Evolutionary conservation across 2,113 vertebrate species (phyloP).

Genomic region (Cyphomyrus plagiostoma): DNA sequence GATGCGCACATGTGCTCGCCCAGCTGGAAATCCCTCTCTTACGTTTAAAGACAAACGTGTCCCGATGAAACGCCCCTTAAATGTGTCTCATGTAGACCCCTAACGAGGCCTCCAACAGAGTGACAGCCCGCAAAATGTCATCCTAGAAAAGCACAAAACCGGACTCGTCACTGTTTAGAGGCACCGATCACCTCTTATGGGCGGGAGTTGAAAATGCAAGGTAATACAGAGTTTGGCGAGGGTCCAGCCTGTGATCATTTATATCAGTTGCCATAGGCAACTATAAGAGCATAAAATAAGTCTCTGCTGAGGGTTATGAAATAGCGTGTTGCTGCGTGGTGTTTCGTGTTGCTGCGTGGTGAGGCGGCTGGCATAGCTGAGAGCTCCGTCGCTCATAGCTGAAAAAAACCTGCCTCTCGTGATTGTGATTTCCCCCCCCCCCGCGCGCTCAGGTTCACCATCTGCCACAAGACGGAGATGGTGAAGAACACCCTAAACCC

Average conservation of each 20-base stretch:
- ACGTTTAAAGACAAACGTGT: not conserved
- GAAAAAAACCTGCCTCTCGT: not conserved
- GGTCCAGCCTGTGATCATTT: not conserved
- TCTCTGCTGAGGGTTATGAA: not conserved
- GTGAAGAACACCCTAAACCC: slow-evolving; percentile 62
- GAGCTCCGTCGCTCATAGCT: not conserved
- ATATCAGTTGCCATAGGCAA: slow-evolving; percentile 7
- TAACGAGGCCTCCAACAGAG: not conserved
- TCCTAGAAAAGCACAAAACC: not conserved
- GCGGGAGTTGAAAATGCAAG: not conserved
- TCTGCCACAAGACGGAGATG: slow-evolving; percentile 49
- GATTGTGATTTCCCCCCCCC: not conserved
- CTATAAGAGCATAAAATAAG: not conserved
- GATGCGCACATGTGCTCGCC: not conserved
- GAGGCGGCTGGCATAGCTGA: not conserved
- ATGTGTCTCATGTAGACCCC: not conserved
- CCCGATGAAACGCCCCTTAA: not conserved
- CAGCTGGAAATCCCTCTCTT: not conserved
- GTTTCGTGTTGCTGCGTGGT: not conserved
- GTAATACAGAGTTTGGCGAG: not conserved
- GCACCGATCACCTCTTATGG: not conserved
- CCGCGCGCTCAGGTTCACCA: slow-evolving; percentile 52
- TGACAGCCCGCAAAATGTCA: not conserved
- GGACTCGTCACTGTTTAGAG: not conserved
- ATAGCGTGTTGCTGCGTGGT: not conserved